These are phyloP conservation scores for Leptinotarsa defecta DNA, from an alignment of 1,140 invertebrate species.

Conservation along the genomic window DNA sequence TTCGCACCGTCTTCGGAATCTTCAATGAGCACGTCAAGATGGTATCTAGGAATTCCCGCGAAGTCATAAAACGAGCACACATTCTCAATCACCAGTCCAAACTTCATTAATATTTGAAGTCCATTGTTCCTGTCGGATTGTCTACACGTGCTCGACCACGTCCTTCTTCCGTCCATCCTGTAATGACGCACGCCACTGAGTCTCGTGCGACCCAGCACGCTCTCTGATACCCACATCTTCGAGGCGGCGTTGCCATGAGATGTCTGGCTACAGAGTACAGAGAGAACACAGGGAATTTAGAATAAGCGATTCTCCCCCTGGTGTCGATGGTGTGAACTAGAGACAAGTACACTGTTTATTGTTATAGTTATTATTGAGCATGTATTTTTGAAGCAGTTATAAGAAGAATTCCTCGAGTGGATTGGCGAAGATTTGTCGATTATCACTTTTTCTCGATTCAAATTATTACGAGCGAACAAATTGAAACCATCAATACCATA, in stretches of 20 bases:
- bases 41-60: constrained; percentile 30
- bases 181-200: constrained; percentile 26
- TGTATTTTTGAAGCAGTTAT: too few species aligned
- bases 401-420: too few species aligned
- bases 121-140: constrained; percentile 29
- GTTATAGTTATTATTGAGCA: too few species aligned
- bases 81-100: constrained; percentile 23
- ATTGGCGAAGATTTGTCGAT: too few species aligned
- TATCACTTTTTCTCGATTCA: too few species aligned
- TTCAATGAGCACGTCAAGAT: constrained; percentile 18
- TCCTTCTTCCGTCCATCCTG: constrained; percentile 26
- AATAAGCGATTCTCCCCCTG: too few species aligned
- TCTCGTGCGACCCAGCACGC: constrained; percentile 19
- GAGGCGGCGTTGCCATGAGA: not conserved
- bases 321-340: too few species aligned
- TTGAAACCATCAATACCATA: too few species aligned
- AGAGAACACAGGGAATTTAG: too few species aligned
- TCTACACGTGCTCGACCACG: constrained; percentile 31
- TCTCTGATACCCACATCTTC: constrained; percentile 17
- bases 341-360: too few species aligned
- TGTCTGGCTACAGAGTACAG: not conserved
- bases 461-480: too few species aligned
- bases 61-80: constrained; percentile 29
- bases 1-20: constrained; percentile 1
- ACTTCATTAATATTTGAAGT: constrained; percentile 33